Conservation (phyloP, 2,888 invertebrate species). For the Archaeoteleia sp. region DNA sequence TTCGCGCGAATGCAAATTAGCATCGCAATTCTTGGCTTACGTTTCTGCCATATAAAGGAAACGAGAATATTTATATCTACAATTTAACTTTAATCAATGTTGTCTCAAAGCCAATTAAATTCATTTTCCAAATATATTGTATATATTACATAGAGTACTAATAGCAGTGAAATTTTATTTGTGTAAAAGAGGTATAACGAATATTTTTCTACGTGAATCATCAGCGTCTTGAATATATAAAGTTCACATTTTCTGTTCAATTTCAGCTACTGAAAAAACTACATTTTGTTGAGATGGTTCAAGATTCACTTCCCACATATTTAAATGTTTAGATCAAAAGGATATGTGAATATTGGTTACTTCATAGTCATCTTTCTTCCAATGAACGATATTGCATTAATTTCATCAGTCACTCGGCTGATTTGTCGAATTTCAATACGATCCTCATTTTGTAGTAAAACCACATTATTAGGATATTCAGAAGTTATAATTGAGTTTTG, state of each 20-base stretch:
- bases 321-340: conserved; percentile 4
- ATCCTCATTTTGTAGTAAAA: conserved; percentile 4
- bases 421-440: background rate
- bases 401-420: background rate
- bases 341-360: conserved; percentile 15
- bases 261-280: background rate
- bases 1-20: too few relatives aligned
- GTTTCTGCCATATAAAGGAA: too few relatives aligned
- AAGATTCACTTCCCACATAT: conserved; percentile 13
- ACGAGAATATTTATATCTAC: too few relatives aligned
- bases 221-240: background rate
- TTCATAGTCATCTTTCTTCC: conserved; percentile 1
- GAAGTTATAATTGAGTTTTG: conserved; percentile 1
- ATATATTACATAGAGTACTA: too few relatives aligned
- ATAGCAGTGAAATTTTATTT: too few relatives aligned
- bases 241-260: conserved; percentile 7
- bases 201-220: background rate
- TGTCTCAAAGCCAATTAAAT: too few relatives aligned
- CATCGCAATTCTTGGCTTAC: too few relatives aligned
- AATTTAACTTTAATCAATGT: too few relatives aligned
- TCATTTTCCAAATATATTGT: too few relatives aligned
- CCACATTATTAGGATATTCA: conserved; percentile 6
- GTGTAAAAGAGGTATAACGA: conserved; percentile 4
- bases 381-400: background rate
- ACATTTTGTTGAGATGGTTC: background rate